Conservation (phyloP, 2,888 invertebrate species). For the Antitype chi region DNA sequence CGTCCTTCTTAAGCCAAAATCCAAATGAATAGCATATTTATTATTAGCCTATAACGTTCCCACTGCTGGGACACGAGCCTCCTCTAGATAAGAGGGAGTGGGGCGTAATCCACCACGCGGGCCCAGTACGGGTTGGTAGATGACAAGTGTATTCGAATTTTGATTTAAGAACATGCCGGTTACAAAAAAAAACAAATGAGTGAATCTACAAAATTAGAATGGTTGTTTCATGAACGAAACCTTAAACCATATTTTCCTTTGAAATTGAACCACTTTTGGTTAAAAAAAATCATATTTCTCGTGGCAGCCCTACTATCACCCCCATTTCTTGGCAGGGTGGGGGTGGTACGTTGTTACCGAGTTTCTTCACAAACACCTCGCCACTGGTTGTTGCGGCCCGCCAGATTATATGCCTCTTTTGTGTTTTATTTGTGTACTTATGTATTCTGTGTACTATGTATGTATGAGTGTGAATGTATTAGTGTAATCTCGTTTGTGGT, state of each 20-base stretch:
- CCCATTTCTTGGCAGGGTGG: slow-evolving; percentile 61
- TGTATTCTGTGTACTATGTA: slow-evolving; percentile 33
- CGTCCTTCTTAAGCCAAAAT: background rate
- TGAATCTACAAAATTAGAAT: background rate
- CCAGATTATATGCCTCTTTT: slow-evolving; percentile 74
- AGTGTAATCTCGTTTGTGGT: slow-evolving; percentile 61
- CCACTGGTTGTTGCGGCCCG: slow-evolving; percentile 69
- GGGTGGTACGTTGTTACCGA: slow-evolving; percentile 70
- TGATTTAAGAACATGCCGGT: no score
- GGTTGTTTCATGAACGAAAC: background rate
- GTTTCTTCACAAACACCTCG: slow-evolving; percentile 76
- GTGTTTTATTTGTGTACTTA: slow-evolving; percentile 68
- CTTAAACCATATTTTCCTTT: slow-evolving; percentile 5
- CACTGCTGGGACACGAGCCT: no score
- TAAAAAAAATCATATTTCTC: slow-evolving; percentile 17
- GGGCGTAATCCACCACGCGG: no score
- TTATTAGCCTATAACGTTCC: no score
- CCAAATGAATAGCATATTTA: no score
- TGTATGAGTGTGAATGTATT: slow-evolving; percentile 52
- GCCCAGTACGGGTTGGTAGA: no score
- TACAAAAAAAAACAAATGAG: background rate
- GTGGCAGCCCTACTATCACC: slow-evolving; percentile 64
- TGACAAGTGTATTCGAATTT: no score
- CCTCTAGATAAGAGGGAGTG: no score
- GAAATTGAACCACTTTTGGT: no score